Conservation (phyloP, 2,113 vertebrate species). For the Chitala chitala region DNA sequence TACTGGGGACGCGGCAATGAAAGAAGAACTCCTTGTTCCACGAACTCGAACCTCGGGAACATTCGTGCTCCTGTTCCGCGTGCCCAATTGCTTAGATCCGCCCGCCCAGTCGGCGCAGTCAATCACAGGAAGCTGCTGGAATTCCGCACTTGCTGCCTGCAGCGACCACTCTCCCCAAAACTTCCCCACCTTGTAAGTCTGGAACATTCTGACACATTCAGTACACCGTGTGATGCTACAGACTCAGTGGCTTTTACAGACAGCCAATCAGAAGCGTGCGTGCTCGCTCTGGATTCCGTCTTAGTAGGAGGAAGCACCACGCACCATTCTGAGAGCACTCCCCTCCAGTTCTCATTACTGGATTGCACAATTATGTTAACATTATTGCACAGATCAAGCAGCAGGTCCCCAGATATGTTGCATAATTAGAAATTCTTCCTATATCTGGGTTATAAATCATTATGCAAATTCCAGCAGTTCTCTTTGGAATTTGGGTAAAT, state of each 20-base stretch:
- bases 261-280: background rate
- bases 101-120: background rate
- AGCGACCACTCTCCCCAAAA: background rate
- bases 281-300: too few relatives aligned
- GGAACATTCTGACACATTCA: background rate
- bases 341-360: slow-evolving; percentile 56
- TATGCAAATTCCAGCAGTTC: slow-evolving; percentile 65
- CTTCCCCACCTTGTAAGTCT: background rate
- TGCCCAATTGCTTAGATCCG: background rate
- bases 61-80: background rate
- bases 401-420: slow-evolving; percentile 69
- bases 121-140: background rate
- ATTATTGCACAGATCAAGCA: slow-evolving; percentile 70
- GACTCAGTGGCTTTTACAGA: too few relatives aligned
- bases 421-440: slow-evolving; percentile 72
- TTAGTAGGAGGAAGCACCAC: slow-evolving; percentile 37
- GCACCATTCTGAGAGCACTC: slow-evolving; percentile 47
- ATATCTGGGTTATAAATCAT: slow-evolving; percentile 73
- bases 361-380: slow-evolving; percentile 73
- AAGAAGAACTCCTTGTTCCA: background rate
- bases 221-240: background rate
- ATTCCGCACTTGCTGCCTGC: background rate
- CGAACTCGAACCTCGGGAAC: background rate
- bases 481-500: slow-evolving; percentile 68
- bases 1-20: slow-evolving; percentile 3